phyloP scores from a whole-genome alignment of 2,888 invertebrate species.

The Rhynchonema sp. region DNA sequence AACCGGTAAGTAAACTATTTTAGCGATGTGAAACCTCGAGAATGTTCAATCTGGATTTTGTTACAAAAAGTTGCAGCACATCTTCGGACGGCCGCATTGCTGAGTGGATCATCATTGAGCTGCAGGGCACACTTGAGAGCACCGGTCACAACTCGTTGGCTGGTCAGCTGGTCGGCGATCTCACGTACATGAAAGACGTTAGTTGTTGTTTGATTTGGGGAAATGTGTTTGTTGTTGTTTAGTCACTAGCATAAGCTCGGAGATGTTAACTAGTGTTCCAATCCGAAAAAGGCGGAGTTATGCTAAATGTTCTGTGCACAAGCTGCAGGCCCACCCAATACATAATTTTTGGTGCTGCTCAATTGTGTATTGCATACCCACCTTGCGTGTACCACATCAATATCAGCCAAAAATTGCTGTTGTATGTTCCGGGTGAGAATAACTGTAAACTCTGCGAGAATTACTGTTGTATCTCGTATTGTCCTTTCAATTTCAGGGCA shows the following conservation, averaged over 20 bases:
- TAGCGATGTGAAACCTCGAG: neutral
- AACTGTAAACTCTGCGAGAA: too few relatives aligned
- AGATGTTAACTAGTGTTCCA: neutral
- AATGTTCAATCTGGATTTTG: neutral
- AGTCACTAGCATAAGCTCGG: too few relatives aligned
- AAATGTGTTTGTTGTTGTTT: too few relatives aligned
- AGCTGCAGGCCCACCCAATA: too few relatives aligned
- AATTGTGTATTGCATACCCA: too few relatives aligned
- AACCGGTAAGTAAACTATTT: neutral
- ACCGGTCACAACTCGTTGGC: neutral
- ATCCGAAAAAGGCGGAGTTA: neutral
- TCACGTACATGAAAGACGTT: neutral
- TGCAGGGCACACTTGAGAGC: neutral
- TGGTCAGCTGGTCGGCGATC: neutral
- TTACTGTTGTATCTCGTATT: neutral
- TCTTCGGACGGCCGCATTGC: neutral
- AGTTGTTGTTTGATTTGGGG: neutral
- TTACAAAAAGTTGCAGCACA: too few relatives aligned
- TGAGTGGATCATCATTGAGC: neutral
- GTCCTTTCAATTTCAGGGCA: neutral
- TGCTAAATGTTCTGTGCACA: neutral
- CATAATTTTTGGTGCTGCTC: too few relatives aligned
- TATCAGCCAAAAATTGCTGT: too few relatives aligned
- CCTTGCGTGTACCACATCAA: too few relatives aligned
- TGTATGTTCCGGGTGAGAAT: too few relatives aligned